phyloP scores from a whole-genome alignment of 2,888 invertebrate species.

The Lingula anatina region DNA sequence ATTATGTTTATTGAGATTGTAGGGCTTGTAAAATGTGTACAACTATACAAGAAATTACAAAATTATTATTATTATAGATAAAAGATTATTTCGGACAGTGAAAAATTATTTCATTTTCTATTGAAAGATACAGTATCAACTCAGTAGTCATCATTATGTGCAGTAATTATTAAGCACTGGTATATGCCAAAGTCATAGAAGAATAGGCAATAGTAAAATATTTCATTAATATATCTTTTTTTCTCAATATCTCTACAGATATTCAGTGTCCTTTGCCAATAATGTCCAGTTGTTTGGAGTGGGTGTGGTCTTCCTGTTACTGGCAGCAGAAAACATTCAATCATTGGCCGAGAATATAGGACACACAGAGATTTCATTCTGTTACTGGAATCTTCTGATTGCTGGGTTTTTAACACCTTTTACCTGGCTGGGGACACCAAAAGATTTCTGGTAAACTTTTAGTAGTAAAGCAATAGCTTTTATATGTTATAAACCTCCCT shows the following conservation, averaged over 20 bases:
- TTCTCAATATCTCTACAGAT: background rate
- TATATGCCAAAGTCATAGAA: background rate
- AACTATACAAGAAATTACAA: no score
- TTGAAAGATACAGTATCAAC: background rate
- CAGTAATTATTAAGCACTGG: background rate
- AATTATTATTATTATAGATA: no score
- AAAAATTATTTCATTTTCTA: background rate
- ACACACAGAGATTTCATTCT: conserved; percentile 63
- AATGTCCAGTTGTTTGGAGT: conserved; percentile 66
- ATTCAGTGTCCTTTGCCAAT: conserved; percentile 59
- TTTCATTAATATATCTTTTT: background rate
- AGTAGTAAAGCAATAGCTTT: no score
- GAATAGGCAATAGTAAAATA: background rate
- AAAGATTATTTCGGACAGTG: no score
- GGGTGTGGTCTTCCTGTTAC: conserved; percentile 61
- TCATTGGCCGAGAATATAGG: conserved; percentile 61
- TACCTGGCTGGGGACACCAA: conserved; percentile 85
- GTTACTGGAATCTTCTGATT: conserved; percentile 76
- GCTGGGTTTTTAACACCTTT: conserved; percentile 71
- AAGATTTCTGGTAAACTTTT: conserved; percentile 78
- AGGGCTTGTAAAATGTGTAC: no score
- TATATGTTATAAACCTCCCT: no score
- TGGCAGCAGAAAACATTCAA: conserved; percentile 68
- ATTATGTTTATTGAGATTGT: no score
- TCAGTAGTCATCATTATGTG: background rate